Conservation (phyloP, 2,888 invertebrate species). For the Dryobota labecula region DNA sequence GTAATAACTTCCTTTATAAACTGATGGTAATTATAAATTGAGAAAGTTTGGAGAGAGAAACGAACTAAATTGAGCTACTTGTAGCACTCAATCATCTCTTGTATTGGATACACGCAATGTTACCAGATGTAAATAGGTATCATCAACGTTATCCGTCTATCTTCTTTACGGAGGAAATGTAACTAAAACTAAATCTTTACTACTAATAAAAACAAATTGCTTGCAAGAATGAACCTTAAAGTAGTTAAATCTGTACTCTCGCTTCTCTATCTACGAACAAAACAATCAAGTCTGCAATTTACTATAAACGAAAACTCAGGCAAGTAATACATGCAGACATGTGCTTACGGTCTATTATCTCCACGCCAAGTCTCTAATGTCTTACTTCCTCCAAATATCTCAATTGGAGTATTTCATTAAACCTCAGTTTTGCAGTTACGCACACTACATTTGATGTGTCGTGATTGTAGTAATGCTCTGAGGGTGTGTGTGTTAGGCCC, state of each 20-base stretch:
- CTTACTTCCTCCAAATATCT: slow-evolving; percentile 65
- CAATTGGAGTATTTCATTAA: slow-evolving; percentile 62
- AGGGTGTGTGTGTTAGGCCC: slow-evolving; percentile 72
- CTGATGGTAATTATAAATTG: slow-evolving; percentile 64
- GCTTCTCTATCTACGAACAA: slow-evolving; percentile 18
- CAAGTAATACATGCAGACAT: slow-evolving; percentile 51
- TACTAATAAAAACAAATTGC: slow-evolving; percentile 15
- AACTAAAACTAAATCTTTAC: slow-evolving; percentile 17
- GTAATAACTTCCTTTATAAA: slow-evolving; percentile 62
- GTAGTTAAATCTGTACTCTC: background rate
- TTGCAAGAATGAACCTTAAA: slow-evolving; percentile 17
- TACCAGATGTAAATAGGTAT: slow-evolving; percentile 55
- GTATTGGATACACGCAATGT: slow-evolving; percentile 54
- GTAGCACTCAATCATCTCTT: slow-evolving; percentile 57
- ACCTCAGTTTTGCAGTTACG: slow-evolving; percentile 67
- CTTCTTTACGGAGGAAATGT: slow-evolving; percentile 17
- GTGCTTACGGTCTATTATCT: slow-evolving; percentile 54
- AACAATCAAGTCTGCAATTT: slow-evolving; percentile 37
- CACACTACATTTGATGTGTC: slow-evolving; percentile 55
- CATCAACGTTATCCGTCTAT: slow-evolving; percentile 36
- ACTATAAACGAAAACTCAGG: slow-evolving; percentile 38
- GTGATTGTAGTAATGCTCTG: slow-evolving; percentile 48
- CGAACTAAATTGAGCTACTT: slow-evolving; percentile 56
- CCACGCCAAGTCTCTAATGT: slow-evolving; percentile 62
- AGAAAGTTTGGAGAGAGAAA: slow-evolving; percentile 59